Evolutionary conservation across 2,113 vertebrate genomes (phyloP).

Genomic region (Oreochromis spilurus): DNA sequence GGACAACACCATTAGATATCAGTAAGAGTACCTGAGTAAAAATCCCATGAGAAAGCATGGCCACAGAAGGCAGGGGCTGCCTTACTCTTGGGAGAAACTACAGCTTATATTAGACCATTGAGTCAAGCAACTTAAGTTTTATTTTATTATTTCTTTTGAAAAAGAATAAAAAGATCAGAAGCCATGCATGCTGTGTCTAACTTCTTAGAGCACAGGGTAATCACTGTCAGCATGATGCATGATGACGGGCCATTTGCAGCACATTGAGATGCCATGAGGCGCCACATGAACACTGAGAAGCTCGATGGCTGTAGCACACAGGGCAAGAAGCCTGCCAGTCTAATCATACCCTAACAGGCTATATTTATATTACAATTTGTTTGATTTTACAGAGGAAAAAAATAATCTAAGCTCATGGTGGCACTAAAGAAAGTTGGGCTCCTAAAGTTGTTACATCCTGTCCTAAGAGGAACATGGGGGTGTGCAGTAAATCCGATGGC

Average conservation of each 20-base stretch:
- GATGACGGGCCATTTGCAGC: background rate
- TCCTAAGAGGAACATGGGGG: background rate
- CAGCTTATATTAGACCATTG: constrained; percentile 71
- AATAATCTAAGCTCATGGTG: background rate
- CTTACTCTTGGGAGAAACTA: constrained; percentile 76
- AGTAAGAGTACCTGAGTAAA: constrained; percentile 73
- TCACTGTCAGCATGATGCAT: background rate
- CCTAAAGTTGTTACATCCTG: background rate
- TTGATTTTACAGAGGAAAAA: background rate
- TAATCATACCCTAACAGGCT: background rate
- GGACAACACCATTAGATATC: constrained; percentile 38
- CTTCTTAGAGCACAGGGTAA: background rate
- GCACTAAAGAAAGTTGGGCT: background rate
- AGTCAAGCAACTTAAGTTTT: constrained; percentile 9
- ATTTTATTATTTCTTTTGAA: background rate
- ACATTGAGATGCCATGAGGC: background rate
- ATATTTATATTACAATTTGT: background rate
- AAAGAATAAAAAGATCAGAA: background rate
- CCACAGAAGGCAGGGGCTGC: constrained; percentile 70
- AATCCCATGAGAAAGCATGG: constrained; percentile 76
- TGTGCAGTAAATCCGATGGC: background rate
- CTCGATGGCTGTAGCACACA: background rate
- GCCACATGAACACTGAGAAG: background rate
- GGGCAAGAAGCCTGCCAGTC: background rate
- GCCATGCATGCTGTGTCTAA: constrained; percentile 46